A percentile compares a stretch with the other conserved stretches of the same genome.
Conservation (phyloP, 2,113 vertebrate genomes). For the Lipophrys pholis region DNA sequence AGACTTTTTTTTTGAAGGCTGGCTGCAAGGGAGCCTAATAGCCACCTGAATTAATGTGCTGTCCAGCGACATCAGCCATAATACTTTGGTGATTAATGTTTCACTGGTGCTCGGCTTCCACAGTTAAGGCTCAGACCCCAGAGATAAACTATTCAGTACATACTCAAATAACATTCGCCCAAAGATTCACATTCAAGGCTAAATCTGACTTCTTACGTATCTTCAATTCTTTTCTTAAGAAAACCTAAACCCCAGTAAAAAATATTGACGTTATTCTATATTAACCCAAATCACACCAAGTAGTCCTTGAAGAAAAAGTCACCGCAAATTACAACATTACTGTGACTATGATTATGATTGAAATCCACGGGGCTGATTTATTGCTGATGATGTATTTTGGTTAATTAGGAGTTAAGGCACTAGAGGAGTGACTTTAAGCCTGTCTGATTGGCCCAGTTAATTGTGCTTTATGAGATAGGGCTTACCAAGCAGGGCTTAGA, state of each 20-base stretch:
- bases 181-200: constrained; percentile 44
- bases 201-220: constrained; percentile 37
- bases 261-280: constrained; percentile 68
- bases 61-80: constrained; percentile 82
- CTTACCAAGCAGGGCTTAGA: constrained; percentile 75
- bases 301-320: constrained; percentile 79
- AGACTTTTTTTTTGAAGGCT: constrained; percentile 72
- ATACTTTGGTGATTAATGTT: constrained; percentile 86
- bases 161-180: constrained; percentile 59
- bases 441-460: constrained; percentile 86
- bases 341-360: constrained; percentile 79
- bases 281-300: constrained; percentile 71
- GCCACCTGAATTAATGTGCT: constrained; percentile 84
- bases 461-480: constrained; percentile 84
- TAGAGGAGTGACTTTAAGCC: constrained; percentile 83
- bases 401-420: constrained; percentile 83
- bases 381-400: constrained; percentile 85
- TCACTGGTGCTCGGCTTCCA: constrained; percentile 72
- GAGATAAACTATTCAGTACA: constrained; percentile 79
- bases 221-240: neutral
- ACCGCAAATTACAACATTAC: constrained; percentile 76
- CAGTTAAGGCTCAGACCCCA: constrained; percentile 77
- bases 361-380: constrained; percentile 79
- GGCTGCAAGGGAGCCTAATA: constrained; percentile 79
- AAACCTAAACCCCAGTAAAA: constrained; percentile 53